Percentiles rank a stretch among this genome's conserved stretches.
These are phyloP conservation scores for Podiceps cristatus DNA, from an alignment of 2,113 vertebrate genomes.

Conservation along the genomic window DNA sequence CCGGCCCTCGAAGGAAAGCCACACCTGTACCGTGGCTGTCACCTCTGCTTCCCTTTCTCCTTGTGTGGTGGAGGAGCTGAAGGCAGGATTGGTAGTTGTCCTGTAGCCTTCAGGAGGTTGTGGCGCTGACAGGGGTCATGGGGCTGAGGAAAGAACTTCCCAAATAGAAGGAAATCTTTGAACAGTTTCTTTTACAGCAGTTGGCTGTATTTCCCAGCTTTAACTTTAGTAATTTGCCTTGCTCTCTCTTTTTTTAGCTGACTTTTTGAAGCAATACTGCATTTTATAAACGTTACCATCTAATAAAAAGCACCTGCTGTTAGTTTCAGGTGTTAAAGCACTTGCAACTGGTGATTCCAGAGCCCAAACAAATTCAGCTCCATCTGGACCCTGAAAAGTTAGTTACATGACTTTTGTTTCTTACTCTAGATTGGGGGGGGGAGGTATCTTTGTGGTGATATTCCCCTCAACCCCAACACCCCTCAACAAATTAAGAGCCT, in stretches of 20 bases:
- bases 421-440: not conserved
- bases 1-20: fast-evolving
- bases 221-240: not conserved
- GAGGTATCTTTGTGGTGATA: not conserved
- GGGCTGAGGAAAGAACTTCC: not conserved
- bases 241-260: not conserved
- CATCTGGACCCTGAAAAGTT: not conserved
- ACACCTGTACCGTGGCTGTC: not conserved
- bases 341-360: not conserved
- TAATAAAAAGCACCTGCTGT: not conserved
- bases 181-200: not conserved
- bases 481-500: not conserved
- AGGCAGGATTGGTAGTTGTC: not conserved
- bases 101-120: not conserved
- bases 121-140: fast-evolving
- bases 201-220: not conserved
- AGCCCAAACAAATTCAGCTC: not conserved
- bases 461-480: too few species aligned
- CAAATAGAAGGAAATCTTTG: not conserved
- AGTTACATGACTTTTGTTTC: not conserved
- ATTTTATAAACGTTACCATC: not conserved
- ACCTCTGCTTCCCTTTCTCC: not conserved
- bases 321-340: not conserved
- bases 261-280: not conserved
- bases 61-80: not conserved